A percentile compares a stretch with the other conserved stretches of the same genome.
These are phyloP conservation scores for Pipistrellus kuhlii DNA, from an alignment of 2,797 vertebrate genomes.

Conservation along the genomic window DNA sequence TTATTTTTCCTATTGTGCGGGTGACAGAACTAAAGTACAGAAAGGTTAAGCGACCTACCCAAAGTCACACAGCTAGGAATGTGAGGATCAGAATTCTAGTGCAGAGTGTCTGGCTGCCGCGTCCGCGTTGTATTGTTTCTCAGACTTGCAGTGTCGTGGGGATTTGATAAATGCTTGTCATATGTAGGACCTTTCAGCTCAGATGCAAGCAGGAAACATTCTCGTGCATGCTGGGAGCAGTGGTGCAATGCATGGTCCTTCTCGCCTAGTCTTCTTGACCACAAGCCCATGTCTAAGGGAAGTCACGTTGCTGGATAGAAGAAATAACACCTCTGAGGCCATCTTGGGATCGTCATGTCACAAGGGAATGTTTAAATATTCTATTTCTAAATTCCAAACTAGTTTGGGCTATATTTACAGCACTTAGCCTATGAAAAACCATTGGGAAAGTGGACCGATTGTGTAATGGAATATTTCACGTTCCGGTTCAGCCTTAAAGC, in stretches of 20 bases:
- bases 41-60: background rate
- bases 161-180: background rate
- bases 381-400: slow-evolving; percentile 73
- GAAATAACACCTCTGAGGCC: background rate
- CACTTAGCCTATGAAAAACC: slow-evolving; percentile 64
- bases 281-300: background rate
- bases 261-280: background rate
- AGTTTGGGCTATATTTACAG: slow-evolving; percentile 66
- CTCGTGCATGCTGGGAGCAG: background rate
- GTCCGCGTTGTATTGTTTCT: background rate
- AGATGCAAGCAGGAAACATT: background rate
- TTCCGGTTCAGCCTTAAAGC: slow-evolving; percentile 87
- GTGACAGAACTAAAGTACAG: background rate
- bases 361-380: slow-evolving; percentile 63
- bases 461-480: slow-evolving; percentile 87
- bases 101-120: background rate
- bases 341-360: slow-evolving; percentile 43
- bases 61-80: background rate
- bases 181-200: background rate
- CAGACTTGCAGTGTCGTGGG: background rate
- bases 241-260: accelerated
- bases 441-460: slow-evolving; percentile 81
- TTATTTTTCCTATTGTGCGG: background rate
- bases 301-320: accelerated
- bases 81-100: background rate